Evolutionary conservation across 2,888 invertebrate genomes (phyloP), one percentile per base, ranked within the genome.

Genomic region (Carabus problematicus): DNA sequence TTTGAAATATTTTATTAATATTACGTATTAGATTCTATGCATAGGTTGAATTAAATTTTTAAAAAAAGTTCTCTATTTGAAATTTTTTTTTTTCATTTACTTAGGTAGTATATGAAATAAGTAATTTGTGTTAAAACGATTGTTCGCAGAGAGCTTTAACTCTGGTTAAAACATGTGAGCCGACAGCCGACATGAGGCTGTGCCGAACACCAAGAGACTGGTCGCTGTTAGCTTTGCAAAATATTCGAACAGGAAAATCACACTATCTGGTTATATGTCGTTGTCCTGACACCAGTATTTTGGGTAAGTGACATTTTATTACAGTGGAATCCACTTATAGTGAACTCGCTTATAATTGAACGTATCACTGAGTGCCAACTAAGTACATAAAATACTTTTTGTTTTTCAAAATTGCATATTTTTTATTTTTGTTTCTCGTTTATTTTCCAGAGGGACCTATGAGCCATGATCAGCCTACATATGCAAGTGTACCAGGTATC

Each of bases 391-490:
- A n/a, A n/a, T n/a, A n/a, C n/a, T n/a, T n/a, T n/a, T n/a, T n/a
- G n/a, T n/a, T n/a, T n/a, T n/a, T n/a, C n/a, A n/a, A n/a, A n/a
- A n/a, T n/a, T n/a, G n/a, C n/a, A n/a, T n/a, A n/a, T n/a, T n/a
- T n/a, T n/a, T n/a, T n/a, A n/a, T n/a, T n/a, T n/a, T n/a, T n/a
- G n/a, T n/a, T n/a, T n/a, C n/a, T n/a, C 8, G 42, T 42, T 8
- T 56, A 12, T 66, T 74, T 78, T 78, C 40, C 85, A 95, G 95
- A 95, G 84, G 96, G 95, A 11, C 96, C 96, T 63, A 93, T 95
- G 90, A 93, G 93, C 8, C 96, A 96, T 80, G 94, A 95, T 79
- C 95, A 95, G 79, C 95, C 96, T 11, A 93, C 94, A 0, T 96
- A 96, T 79, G 96, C 95, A 1, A 93, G 95, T 74, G 95, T 96